Evolutionary conservation across 2,797 vertebrate genomes (phyloP).

Genomic region (Sandelia bainsii): DNA sequence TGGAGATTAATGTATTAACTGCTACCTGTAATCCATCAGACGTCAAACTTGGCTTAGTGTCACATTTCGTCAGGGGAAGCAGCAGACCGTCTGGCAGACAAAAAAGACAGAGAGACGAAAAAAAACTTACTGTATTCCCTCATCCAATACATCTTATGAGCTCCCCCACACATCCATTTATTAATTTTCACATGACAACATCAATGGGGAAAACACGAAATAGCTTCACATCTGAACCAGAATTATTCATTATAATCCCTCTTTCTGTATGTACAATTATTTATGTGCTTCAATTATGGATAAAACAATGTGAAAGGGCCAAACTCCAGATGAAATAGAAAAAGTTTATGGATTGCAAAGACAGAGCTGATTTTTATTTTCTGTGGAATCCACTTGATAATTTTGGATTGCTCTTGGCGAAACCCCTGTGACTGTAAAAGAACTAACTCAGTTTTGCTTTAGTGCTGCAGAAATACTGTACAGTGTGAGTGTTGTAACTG

Average conservation of each 20-base stretch:
- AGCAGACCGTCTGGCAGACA: constrained; percentile 37
- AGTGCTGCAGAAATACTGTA: constrained; percentile 22
- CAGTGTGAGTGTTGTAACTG: constrained; percentile 16
- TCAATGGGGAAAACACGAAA: constrained; percentile 66
- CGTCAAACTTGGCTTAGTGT: constrained; percentile 25
- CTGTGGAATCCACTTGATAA: constrained; percentile 35
- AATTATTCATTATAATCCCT: constrained; percentile 75
- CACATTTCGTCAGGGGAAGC: constrained; percentile 35
- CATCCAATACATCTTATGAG: constrained; percentile 40
- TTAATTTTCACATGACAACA: constrained; percentile 73
- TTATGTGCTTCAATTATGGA: constrained; percentile 76
- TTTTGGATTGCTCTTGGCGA: constrained; percentile 53
- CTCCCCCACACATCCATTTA: constrained; percentile 64
- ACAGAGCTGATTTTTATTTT: constrained; percentile 14
- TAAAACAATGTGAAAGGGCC: constrained; percentile 56
- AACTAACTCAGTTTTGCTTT: constrained; percentile 44
- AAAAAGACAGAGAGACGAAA: constrained; percentile 26
- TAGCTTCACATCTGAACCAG: constrained; percentile 66
- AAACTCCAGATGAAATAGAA: constrained; percentile 49
- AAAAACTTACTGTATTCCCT: constrained; percentile 31
- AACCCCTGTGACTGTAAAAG: constrained; percentile 32
- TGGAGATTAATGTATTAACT: constrained; percentile 36
- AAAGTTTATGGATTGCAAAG: constrained; percentile 61
- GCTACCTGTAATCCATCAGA: constrained; percentile 46
- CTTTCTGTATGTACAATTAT: constrained; percentile 77